Evolutionary conservation across 2,888 invertebrate genomes (phyloP), one percentile per base, ranked within the genome.

Genomic region (Hyposoter didymator): DNA sequence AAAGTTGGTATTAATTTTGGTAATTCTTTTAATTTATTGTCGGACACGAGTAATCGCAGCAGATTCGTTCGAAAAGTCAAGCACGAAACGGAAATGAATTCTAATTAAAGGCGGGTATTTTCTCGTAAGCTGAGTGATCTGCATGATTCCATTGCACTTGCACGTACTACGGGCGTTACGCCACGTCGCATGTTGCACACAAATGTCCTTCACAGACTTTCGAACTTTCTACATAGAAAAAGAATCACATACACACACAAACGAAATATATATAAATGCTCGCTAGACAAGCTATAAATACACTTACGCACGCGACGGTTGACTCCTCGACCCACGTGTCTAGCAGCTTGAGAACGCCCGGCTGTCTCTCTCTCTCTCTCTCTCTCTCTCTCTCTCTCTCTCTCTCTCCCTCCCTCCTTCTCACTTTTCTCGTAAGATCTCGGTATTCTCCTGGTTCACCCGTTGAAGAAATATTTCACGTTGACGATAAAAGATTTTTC

Each of bases 271-370:
- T 52, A 62, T 69, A 39, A 66, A 28, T 52, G 67, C 69, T 67
- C 74, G 81, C 84, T 83, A 83, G 88, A 87, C 83, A 83, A 89
- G 89, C 90, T 90, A 91, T 91, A 91, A 91, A 91, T 91, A 91
- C 90, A 86, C 84, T 89, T 90, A 89, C 90, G 91, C 89, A 89
- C 90, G 90, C 90, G 91, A 90, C 88, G 84, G 59, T 79, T 89
- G 90, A 89, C 89, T 89, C 89, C 89, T 89, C 90, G 89, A 90
- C 90, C 91, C 91, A 91, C 91, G 91, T 91, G 91, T 90, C 90
- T 89, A 90, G 88, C 91, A 91, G 91, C 90, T 91, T 91, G 91
- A 88, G 88, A 84, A 84, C 87, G 78, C 83, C 62, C 79, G 75
- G 75, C 66, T 67, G 66, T 82, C 28, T 84, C 82, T 70, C 62